Conservation (phyloP, 2,113 vertebrate genomes). For the Anguilla japonica region DNA sequence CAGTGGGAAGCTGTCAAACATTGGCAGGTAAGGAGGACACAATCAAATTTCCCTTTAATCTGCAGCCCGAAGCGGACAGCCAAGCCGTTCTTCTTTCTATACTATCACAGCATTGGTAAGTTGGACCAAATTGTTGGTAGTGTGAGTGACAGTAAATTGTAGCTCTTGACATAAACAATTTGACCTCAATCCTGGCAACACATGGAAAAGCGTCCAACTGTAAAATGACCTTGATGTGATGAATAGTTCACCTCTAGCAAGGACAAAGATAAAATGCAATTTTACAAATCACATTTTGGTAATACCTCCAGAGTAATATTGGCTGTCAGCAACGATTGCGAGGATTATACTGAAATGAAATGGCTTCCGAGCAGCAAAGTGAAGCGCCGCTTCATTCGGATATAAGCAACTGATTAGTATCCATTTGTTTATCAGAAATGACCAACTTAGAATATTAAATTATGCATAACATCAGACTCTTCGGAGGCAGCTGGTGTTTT, state of each 20-base stretch:
- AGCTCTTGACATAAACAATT: conserved; percentile 60
- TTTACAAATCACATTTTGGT: background rate
- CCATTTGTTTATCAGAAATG: background rate
- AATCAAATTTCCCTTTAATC: conserved; percentile 13
- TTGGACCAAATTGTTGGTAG: conserved; percentile 60
- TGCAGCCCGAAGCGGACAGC: conserved; percentile 35
- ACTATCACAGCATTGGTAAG: conserved; percentile 54
- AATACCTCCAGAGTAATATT: no score
- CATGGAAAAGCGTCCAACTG: background rate
- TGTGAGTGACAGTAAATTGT: conserved; percentile 61
- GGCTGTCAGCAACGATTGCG: background rate
- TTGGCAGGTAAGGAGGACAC: no score
- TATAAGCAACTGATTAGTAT: background rate
- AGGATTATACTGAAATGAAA: background rate
- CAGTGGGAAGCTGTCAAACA: no score
- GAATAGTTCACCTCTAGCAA: conserved; percentile 20
- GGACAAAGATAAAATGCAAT: conserved; percentile 4
- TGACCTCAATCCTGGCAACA: conserved; percentile 48
- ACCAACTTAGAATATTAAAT: background rate
- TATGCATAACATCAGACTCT: background rate
- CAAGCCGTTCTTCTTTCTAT: conserved; percentile 55
- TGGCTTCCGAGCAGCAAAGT: background rate
- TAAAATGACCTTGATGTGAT: conserved; percentile 3
- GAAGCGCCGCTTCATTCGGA: background rate
- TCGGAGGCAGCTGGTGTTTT: background rate